Evolutionary conservation across 2,113 vertebrate genomes (phyloP).

Genomic region (Dissostichus mawsoni): DNA sequence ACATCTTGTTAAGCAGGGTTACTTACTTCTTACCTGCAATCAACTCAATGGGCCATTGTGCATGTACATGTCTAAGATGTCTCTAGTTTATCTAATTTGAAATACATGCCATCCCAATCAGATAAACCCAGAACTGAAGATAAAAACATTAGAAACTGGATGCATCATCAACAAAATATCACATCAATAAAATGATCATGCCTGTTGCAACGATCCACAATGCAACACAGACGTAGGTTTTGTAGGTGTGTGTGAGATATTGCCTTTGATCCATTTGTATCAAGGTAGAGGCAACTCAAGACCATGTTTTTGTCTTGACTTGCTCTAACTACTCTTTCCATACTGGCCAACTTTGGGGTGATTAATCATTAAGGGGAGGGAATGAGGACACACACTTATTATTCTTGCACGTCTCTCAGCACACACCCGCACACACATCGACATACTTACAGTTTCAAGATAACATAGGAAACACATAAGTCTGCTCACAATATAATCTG

Average conservation of each 20-base stretch:
- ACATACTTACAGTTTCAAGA: not conserved
- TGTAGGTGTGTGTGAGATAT: too few relatives aligned
- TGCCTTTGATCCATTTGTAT: too few relatives aligned
- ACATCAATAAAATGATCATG: not conserved
- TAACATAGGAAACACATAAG: not conserved
- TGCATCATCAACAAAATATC: not conserved
- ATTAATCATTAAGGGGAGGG: not conserved
- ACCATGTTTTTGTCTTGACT: too few relatives aligned
- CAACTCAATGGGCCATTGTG: not conserved
- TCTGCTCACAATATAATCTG: not conserved
- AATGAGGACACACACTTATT: not conserved
- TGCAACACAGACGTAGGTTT: too few relatives aligned
- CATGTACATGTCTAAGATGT: not conserved
- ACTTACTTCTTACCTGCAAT: not conserved
- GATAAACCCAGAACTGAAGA: not conserved
- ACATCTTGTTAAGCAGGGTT: not conserved
- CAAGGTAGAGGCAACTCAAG: not conserved
- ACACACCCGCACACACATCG: not conserved
- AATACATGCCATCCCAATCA: not conserved
- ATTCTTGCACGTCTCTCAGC: not conserved
- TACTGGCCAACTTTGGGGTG: too few relatives aligned
- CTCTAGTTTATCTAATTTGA: not conserved
- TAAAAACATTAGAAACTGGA: too few relatives aligned
- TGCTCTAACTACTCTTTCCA: not conserved
- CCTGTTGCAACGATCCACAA: not conserved